A percentile compares a stretch with the other conserved stretches of the same genome.
These are phyloP conservation scores for Ophonus ardosiacus DNA, from an alignment of 2,888 invertebrate species.

Conservation along the genomic window DNA sequence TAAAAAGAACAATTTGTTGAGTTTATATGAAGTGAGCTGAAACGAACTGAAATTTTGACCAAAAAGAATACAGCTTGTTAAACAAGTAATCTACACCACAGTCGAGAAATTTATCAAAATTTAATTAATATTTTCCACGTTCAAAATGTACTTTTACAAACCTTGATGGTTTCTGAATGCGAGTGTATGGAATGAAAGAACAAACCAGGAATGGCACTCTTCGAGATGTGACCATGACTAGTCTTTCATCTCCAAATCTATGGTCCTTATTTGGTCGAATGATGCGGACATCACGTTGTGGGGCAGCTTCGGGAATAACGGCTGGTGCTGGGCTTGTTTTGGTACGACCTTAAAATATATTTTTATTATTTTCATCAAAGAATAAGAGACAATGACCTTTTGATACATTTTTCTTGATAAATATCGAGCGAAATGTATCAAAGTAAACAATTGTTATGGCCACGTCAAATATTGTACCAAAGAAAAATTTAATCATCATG, in stretches of 20 bases:
- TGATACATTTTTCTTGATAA: constrained; percentile 46
- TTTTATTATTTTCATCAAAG: background rate
- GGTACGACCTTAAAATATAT: constrained; percentile 66
- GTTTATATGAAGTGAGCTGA: too few species aligned
- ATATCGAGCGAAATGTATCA: constrained; percentile 2
- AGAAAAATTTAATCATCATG: constrained; percentile 26
- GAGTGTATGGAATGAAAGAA: constrained; percentile 90
- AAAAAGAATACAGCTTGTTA: too few species aligned
- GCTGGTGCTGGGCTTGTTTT: constrained; percentile 73
- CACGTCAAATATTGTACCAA: background rate
- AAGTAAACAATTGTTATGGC: constrained; percentile 14
- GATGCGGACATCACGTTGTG: constrained; percentile 78
- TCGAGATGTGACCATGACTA: constrained; percentile 87
- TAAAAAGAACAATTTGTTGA: too few species aligned
- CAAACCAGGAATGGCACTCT: constrained; percentile 91
- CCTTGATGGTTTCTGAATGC: constrained; percentile 69
- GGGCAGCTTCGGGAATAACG: constrained; percentile 78
- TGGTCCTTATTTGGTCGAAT: constrained; percentile 81
- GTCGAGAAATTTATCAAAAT: background rate
- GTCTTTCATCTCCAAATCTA: constrained; percentile 87
- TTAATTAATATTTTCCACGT: background rate
- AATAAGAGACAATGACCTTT: constrained; percentile 53
- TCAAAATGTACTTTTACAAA: constrained; percentile 19
- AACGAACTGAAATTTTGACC: too few species aligned
- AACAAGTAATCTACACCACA: background rate